A percentile compares a stretch with the other conserved stretches of the same genome.
These are phyloP conservation scores for Lysandra bellargus DNA, from an alignment of 2,888 invertebrate genomes.

Conservation along the genomic window DNA sequence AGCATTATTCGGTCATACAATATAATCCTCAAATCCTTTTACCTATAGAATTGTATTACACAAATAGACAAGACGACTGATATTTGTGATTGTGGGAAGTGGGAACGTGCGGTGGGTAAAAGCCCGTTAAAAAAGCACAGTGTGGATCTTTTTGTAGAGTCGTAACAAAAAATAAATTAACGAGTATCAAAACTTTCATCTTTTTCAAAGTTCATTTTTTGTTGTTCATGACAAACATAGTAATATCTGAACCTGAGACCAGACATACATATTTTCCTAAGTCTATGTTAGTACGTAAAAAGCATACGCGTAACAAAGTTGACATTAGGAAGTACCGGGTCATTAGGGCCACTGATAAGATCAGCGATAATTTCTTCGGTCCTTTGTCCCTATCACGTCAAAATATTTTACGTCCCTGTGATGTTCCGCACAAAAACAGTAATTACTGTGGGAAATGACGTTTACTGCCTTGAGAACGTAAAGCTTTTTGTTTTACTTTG, in stretches of 20 bases:
- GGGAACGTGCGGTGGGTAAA: too few relatives aligned
- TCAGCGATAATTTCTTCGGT: slow-evolving; percentile 63
- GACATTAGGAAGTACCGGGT: slow-evolving; percentile 44
- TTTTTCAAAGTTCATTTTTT: too few relatives aligned
- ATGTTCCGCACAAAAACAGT: slow-evolving; percentile 51
- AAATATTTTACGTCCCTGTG: slow-evolving; percentile 73
- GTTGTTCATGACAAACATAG: neutral
- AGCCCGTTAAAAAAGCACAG: too few relatives aligned
- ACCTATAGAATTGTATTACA: slow-evolving; percentile 7
- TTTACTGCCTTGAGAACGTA: slow-evolving; percentile 10
- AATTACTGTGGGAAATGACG: slow-evolving; percentile 39
- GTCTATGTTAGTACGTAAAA: neutral
- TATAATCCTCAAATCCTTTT: slow-evolving; percentile 20
- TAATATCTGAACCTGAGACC: neutral
- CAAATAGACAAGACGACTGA: neutral
- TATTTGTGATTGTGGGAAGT: neutral
- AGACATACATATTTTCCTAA: too few relatives aligned
- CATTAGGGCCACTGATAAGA: slow-evolving; percentile 74
- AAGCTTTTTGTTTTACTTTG: slow-evolving; percentile 26
- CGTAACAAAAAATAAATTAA: too few relatives aligned
- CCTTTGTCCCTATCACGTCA: slow-evolving; percentile 71
- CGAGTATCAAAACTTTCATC: too few relatives aligned
- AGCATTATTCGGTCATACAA: slow-evolving; percentile 13
- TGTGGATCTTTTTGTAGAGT: too few relatives aligned
- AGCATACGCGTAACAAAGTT: slow-evolving; percentile 2